A percentile compares a stretch with the other conserved stretches of the same genome.
Conservation (phyloP, 1,140 invertebrate species). For the Caenorhabditis latens region DNA sequence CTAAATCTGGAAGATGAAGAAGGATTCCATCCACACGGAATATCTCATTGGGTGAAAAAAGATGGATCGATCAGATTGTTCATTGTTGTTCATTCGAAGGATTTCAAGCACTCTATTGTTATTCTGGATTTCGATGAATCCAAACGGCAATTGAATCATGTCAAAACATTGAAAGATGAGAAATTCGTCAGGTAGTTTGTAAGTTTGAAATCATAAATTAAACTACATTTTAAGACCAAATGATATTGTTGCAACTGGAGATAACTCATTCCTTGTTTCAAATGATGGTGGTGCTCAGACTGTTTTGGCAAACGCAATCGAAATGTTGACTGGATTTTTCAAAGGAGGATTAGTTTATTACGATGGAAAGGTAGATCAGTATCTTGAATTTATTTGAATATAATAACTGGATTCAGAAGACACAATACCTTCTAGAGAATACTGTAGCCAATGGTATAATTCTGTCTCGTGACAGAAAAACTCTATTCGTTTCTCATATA, state of each 20-base stretch:
- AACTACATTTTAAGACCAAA: background rate
- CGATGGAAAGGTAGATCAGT: background rate
- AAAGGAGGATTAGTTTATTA: conserved; percentile 17
- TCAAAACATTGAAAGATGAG: background rate
- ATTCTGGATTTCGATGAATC: conserved; percentile 34
- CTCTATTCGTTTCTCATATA: conserved; percentile 33
- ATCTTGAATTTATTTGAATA: background rate
- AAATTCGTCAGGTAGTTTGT: conserved; percentile 24
- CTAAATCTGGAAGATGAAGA: conserved; percentile 3
- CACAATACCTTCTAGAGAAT: conserved; percentile 3
- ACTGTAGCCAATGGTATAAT: conserved; percentile 35
- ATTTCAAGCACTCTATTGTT: conserved; percentile 25
- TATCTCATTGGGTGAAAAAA: conserved; percentile 30
- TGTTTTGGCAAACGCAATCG: conserved; percentile 1
- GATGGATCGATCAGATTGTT: conserved; percentile 30
- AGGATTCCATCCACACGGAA: conserved; percentile 42
- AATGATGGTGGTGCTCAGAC: conserved; percentile 41
- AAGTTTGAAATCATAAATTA: background rate
- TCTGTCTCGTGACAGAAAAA: conserved; percentile 18
- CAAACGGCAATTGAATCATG: conserved; percentile 17
- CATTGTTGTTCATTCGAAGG: conserved; percentile 31
- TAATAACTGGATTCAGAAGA: background rate
- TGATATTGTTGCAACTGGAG: conserved; percentile 33
- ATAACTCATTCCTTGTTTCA: conserved; percentile 20
- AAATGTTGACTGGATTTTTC: conserved; percentile 12